phyloP scores from a whole-genome alignment of 2,113 vertebrate species.

The Anarrhichthys ocellatus region DNA sequence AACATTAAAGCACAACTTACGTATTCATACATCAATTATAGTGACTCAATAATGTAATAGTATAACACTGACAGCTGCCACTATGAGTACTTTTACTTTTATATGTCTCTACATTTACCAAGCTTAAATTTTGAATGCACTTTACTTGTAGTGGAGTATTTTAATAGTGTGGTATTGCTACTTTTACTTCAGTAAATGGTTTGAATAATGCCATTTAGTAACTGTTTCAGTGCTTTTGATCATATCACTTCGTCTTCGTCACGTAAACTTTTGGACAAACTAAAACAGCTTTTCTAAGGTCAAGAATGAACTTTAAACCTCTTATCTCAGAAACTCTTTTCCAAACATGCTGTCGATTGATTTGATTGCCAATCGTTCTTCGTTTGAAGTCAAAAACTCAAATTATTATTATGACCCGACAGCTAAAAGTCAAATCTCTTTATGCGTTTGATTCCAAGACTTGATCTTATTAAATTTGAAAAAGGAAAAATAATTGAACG shows the following conservation, averaged over 20 bases:
- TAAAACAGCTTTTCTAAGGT: neutral
- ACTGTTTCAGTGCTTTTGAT: neutral
- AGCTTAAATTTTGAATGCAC: neutral
- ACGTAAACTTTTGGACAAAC: neutral
- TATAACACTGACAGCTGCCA: neutral
- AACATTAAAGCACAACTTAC: neutral
- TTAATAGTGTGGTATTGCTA: neutral
- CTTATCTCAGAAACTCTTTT: neutral
- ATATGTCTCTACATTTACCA: neutral
- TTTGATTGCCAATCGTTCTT: neutral
- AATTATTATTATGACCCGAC: neutral
- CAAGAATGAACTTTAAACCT: neutral
- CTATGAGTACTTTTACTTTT: neutral
- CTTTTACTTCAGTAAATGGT: neutral
- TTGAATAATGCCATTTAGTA: neutral
- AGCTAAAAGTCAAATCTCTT: neutral
- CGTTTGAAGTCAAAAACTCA: neutral
- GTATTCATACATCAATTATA: neutral
- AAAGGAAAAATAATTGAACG: neutral
- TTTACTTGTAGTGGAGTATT: neutral
- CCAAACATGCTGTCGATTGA: neutral
- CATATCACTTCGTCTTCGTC: neutral
- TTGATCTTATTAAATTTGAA: neutral
- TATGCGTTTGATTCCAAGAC: neutral
- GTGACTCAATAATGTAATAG: neutral